Evolutionary conservation across 2,797 vertebrate genomes (phyloP).

Genomic region (Parambassis ranga): DNA sequence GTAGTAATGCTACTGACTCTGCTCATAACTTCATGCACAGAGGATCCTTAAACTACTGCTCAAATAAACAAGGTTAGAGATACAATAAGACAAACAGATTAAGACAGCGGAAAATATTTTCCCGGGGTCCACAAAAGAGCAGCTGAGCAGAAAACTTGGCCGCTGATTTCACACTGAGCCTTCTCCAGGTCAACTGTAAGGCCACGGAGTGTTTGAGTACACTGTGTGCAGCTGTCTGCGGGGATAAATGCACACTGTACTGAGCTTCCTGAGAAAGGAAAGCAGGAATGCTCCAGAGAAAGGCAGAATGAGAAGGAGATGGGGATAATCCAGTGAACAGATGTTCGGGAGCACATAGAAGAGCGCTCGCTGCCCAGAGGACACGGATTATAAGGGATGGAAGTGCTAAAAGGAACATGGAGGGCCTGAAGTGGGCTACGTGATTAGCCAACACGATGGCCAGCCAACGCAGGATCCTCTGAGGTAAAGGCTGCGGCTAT

Average conservation of each 20-base stretch:
- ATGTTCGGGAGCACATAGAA: conserved; percentile 56
- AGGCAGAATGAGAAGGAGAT: conserved; percentile 43
- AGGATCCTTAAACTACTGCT: background rate
- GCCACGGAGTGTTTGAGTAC: conserved; percentile 35
- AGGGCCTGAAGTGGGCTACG: conserved; percentile 32
- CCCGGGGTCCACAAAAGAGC: background rate
- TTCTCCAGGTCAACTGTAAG: conserved; percentile 17
- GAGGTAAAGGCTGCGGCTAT: background rate
- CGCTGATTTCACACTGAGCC: conserved; percentile 9
- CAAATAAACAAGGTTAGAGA: background rate
- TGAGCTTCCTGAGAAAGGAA: conserved; percentile 55
- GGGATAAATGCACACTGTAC: conserved; percentile 24
- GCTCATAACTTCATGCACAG: no score
- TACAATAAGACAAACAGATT: background rate
- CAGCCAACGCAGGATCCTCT: background rate
- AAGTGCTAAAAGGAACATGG: conserved; percentile 45
- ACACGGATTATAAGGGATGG: conserved; percentile 52
- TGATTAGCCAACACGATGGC: conserved; percentile 17
- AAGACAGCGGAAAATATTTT: background rate
- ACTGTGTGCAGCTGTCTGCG: conserved; percentile 50
- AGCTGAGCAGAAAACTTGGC: conserved; percentile 4
- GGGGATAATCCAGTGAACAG: conserved; percentile 68
- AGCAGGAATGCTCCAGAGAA: conserved; percentile 59
- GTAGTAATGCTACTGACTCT: background rate
- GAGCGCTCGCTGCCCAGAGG: conserved; percentile 44